Base-by-base conservation (phyloP, 2,888 invertebrate genomes). In the Germaria angustata region DNA sequence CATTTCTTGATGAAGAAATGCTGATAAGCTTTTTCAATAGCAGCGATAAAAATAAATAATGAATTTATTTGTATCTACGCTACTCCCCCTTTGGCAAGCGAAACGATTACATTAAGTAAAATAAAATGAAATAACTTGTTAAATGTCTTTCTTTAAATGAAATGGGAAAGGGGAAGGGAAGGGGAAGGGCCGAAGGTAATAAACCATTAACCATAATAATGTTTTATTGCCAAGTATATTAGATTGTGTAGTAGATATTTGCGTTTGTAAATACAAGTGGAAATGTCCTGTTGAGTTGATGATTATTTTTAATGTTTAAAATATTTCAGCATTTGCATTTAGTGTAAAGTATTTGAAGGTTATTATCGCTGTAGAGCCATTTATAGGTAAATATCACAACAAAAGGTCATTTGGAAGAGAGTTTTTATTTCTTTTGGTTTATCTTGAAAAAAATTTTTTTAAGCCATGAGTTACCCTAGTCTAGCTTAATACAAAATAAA, bases 41-140 rank as follows among this genome's bases (percentile, higher is more conserved):
- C 24, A 36, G 49, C 66, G 76, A 66, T 68, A 76, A 41, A 59
- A 68, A 41, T 49, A 76, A 59, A n/a, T 49, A 68, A 68, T 55
- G 28, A 68, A 59, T 68, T 65, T 66, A n/a, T 46, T 65, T 75
- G 8, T 57, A 15, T n/a, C 28, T 41, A 5, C 15, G n/a, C 20
- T 49, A 0, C 24, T 3, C 13, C n/a, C 34, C 11, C 6, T 41
- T 55, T 22, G 11, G 8, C 28, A n/a, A 22, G 13, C 17, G 7
- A 59, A 24, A 46, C 1, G 11, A 46, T 13, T 39, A n/a, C 28
- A 63, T 51, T 20, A 53, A 39, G 53, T 22, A 4, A 63, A 63
- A 63, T 15, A 0, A 61, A 39, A 59, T 72, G 36, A 28, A 72
- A 24, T 8, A 75, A 65, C n/a, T 55, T 75, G 51, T 36, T 36